Base-by-base conservation (phyloP, 1,140 invertebrate genomes). In the Anastrepha obliqua region DNA sequence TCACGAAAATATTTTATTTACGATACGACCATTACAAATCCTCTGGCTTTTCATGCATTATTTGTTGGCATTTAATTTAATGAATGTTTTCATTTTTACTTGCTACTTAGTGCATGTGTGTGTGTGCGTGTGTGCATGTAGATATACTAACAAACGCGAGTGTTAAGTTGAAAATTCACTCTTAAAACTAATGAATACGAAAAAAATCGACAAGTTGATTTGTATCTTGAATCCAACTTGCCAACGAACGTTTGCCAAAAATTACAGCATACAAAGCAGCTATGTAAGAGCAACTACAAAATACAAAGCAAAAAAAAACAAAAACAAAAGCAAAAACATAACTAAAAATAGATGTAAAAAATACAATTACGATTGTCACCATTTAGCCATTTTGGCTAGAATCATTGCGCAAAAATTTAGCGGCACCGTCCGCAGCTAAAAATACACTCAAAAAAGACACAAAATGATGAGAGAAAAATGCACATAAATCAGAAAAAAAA, bases 321-420 rank as follows among this genome's bases (percentile, higher is more conserved):
- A 44, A 67, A 5, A 11, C 8, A 70, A 13, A 15, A 70, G 15
- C 9, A 17, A 15, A 44, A 2, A 70, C 6, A 67, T 17, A 29
- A 8, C n/a, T 0, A 67, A 7, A 67, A 67, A 67, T 5, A 67
- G 11, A 67, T 62, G 20, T n/a, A 55, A 15, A 51, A 74, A 74
- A 74, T 44, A 74, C n/a, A 74, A 74, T 67, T 42, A 74, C 39
- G 74, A 81, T 81, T 81, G 74, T 81, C 74, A 81, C 74, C 74
- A 81, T 81, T 81, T 29, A 55, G 47, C 74, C 47, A 47, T 55
- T 55, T 81, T 29, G 44, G 74, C 74, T 29, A 81, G 47, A 81
- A 81, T 81, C 74, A 81, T 81, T 81, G 74, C 74, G 74, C 74
- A 81, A 81, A 81, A 81, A 81, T 81, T 42, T 29, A n/a, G 74